Base-by-base conservation (phyloP, 2,888 invertebrate species). In the Hirtodrosophila cameraria region DNA sequence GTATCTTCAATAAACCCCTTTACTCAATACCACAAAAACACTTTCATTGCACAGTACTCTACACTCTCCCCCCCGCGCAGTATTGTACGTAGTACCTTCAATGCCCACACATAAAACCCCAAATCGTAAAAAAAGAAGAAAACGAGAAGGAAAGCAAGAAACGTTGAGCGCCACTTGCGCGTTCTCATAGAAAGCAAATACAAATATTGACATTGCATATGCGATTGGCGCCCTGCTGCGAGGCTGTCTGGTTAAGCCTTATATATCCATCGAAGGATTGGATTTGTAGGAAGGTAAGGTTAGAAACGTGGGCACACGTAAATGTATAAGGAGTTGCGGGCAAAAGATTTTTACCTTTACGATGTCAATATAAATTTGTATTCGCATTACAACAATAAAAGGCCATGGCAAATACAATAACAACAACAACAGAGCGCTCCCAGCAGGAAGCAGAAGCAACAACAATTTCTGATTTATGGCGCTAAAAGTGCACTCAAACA, bases 341-440 rank as follows among this genome's bases (percentile, higher is more conserved):
- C n/a, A 66, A 54, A 80, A 83, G 78, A 78, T 80, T 79, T 72
- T 72, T 75, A 88, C 85, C 87, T 86, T 86, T 86, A 86, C 88
- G 85, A 86, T 83, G 80, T 72, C 85, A 83, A 88, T 86, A 87
- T 86, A 86, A 85, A 87, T 87, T 87, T 85, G 88, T 87, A 85
- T 85, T 81, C 86, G 65, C 86, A 87, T 86, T 87, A 81, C 84
- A 86, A 85, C 74, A 86, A 86, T 76, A 86, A 81, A 85, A 81
- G 61, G 59, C 50, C 45, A 43, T 43, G 50, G 11, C 43, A 58
- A 41, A 60, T 8, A 13, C 33, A 18, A 41, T 5, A 35, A 6
- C 27, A n/a, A 2, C n/a, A n/a, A n/a, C n/a, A n/a, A n/a, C n/a
- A n/a, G 11, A 4, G 15, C 15, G 36, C 42, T 39, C 45, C 60